Conservation (phyloP, 2,113 vertebrate species). For the Pedionomus torquatus region DNA sequence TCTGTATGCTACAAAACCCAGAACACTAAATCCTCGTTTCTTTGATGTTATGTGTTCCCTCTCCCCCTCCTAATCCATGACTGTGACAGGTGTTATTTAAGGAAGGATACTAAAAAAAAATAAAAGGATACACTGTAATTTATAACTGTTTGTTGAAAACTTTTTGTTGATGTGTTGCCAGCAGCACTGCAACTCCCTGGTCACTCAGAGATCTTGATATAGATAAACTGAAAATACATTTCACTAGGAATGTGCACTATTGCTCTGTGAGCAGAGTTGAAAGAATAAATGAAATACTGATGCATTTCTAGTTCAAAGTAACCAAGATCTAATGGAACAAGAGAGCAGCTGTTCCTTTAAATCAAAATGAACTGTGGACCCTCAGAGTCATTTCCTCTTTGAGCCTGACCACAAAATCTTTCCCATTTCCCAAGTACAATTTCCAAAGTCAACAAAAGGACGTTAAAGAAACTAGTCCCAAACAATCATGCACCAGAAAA, state of each 20-base stretch:
- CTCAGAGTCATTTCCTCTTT: neutral
- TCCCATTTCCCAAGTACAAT: neutral
- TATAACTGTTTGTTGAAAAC: neutral
- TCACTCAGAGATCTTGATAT: neutral
- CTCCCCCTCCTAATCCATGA: neutral
- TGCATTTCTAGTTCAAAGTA: neutral
- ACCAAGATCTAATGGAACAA: neutral
- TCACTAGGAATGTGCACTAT: neutral
- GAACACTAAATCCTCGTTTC: accelerated
- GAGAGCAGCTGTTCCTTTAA: constrained; percentile 3
- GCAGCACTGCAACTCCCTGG: neutral
- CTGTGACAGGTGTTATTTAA: neutral
- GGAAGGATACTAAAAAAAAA: neutral
- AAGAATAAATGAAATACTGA: neutral
- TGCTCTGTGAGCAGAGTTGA: neutral
- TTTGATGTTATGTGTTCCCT: neutral
- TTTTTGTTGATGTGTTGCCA: neutral
- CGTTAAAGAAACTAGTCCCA: neutral
- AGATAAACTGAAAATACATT: neutral
- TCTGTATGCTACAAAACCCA: neutral
- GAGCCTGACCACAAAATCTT: constrained; percentile 13
- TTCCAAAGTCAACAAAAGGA: constrained; percentile 29
- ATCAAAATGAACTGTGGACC: neutral
- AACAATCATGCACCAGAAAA: neutral
- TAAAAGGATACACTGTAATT: neutral